Evolutionary conservation across 1,140 invertebrate species (phyloP).

Genomic region (Philotrypesis tridentata): DNA sequence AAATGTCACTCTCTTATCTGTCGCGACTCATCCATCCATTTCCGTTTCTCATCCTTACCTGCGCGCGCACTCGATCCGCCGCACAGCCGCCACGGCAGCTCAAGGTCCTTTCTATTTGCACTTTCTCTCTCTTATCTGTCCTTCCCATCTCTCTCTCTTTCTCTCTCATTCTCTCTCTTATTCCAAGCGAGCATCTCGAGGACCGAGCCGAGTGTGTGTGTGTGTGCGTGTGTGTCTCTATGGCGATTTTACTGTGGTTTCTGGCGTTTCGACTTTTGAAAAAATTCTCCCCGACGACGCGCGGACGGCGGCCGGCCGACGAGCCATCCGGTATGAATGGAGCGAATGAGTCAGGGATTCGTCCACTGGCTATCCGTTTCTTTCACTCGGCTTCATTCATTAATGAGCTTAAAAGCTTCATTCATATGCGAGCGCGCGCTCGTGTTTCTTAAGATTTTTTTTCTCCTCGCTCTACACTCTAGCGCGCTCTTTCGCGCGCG

Average conservation of each 20-base stretch:
- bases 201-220: background rate
- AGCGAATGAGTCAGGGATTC: conserved; percentile 40
- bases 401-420: conserved; percentile 50
- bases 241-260: background rate
- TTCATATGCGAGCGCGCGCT: conserved; percentile 31
- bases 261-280: conserved; percentile 8
- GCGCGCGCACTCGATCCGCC: background rate
- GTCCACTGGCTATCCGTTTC: conserved; percentile 37
- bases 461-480: background rate
- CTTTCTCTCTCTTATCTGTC: conserved; percentile 42
- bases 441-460: background rate
- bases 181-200: too few relatives aligned
- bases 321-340: conserved; percentile 24
- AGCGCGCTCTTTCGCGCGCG: too few relatives aligned
- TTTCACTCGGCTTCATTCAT: conserved; percentile 46
- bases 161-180: background rate
- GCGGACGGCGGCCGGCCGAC: too few relatives aligned
- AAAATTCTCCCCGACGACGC: conserved; percentile 12
- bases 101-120: conserved; percentile 33
- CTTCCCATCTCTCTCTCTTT: conserved; percentile 13
- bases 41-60: conserved; percentile 24
- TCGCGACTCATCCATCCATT: conserved; percentile 18
- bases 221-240: background rate
- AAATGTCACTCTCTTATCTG: conserved; percentile 41
- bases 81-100: background rate